A percentile compares a stretch with the other conserved stretches of the same genome.
Conservation (phyloP, 1,140 invertebrate species). For the Drosophila equinoxialis region DNA sequence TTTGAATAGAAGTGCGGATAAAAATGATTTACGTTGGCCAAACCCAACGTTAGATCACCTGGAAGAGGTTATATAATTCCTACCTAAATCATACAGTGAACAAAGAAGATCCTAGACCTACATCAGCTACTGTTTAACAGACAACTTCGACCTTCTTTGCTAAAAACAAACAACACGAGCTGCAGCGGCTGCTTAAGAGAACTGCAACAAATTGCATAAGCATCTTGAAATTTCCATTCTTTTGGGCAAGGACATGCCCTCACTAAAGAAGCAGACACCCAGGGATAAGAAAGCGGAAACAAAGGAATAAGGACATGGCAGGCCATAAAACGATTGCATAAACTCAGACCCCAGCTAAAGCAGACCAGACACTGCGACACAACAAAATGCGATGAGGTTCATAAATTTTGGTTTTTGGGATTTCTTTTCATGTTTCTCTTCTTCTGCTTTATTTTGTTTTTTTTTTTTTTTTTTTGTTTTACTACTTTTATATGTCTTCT, state of each 20-base stretch:
- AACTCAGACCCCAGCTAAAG: background rate
- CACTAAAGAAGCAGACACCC: constrained; percentile 57
- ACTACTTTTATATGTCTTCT: constrained; percentile 4
- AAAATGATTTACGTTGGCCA: background rate
- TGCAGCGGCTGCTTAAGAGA: constrained; percentile 19
- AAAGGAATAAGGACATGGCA: constrained; percentile 45
- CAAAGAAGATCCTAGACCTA: constrained; percentile 2
- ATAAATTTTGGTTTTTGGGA: constrained; percentile 70
- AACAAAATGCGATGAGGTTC: constrained; percentile 33
- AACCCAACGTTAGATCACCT: constrained; percentile 13
- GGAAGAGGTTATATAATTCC: constrained; percentile 55
- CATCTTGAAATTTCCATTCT: constrained; percentile 43
- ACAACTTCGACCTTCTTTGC: constrained; percentile 19
- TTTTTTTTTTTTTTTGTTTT: background rate
- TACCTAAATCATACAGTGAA: constrained; percentile 26
- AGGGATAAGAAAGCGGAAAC: constrained; percentile 22
- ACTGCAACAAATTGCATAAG: constrained; percentile 80
- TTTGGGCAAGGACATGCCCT: constrained; percentile 60
- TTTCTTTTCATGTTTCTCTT: constrained; percentile 19
- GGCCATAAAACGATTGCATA: constrained; percentile 64
- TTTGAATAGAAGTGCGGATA: background rate
- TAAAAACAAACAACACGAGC: constrained; percentile 51
- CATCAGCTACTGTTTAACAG: constrained; percentile 54
- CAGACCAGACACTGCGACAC: background rate
- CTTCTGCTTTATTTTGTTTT: background rate